Base-by-base conservation (phyloP, 92 coral and sea anemone genomes). In the Nematostella vectensis region DNA sequence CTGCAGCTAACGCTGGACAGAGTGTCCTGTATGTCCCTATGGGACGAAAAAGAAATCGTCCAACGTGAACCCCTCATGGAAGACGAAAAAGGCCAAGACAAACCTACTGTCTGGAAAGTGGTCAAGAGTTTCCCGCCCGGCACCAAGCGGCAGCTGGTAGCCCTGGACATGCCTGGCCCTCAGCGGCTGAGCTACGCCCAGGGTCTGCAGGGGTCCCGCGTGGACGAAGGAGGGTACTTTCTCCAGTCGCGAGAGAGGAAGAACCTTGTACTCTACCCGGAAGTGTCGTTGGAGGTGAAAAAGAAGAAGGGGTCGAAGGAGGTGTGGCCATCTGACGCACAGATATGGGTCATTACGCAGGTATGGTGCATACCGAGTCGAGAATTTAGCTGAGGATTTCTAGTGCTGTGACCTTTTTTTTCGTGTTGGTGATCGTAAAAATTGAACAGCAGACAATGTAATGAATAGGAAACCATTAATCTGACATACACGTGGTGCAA, bases 21-120 rank as follows among this genome's bases (percentile, higher is more conserved):
- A 64, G 88, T 91, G 28, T 69, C 79, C 0, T 86, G 87, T 31
- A 31, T 81, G 59, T 89, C 97, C 11, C 63, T 89, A 29, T 89
- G 97, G 97, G 83, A 80, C 23, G 97, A 89, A 49, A 81, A 73
- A 50, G 94, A 89, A 23, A 70, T 89, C 27, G 78, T 86, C 38
- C 97, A 81, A 58, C 84, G 91, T 4, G 97, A 89, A 61, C 38
- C 83, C 16, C 31, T 89, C 22, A 79, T 65, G 45, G 84, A 77
- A 15, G 89, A 77, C 47, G 96, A 87, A 42, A 72, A 70, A 58
- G 96, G 95, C 31, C 73, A 74, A 58, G 97, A 81, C 16, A 79
- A 71, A 25, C 64, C 95, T 15, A 56, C 76, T 8, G 59, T 76
- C 0, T 89, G 97, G 97, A 79, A 75, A 43, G 85, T 84, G 20